Evolutionary conservation across 2,888 invertebrate species (phyloP).

Genomic region (Campoplex nolae): DNA sequence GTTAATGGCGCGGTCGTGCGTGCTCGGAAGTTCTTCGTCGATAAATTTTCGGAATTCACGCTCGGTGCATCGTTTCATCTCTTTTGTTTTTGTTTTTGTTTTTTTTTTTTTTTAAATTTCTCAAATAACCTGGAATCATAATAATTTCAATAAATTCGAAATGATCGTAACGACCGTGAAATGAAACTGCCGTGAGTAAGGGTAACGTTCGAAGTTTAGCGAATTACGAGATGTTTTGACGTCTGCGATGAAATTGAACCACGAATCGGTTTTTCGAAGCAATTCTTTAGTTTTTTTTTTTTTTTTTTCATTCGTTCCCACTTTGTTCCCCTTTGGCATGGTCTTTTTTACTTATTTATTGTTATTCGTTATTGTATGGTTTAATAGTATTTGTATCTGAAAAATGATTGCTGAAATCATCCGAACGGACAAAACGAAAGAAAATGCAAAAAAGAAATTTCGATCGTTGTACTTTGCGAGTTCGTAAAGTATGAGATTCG

Average conservation of each 20-base stretch:
- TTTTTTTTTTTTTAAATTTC: neutral
- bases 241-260: neutral
- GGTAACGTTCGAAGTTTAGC: neutral
- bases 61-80: neutral
- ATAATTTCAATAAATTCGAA: neutral
- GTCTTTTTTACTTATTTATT: too few species aligned
- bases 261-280: neutral
- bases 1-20: constrained; percentile 10
- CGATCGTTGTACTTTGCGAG: too few species aligned
- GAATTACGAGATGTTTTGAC: neutral
- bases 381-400: too few species aligned
- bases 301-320: neutral
- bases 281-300: too few species aligned
- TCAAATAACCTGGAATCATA: neutral
- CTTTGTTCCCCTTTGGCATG: neutral
- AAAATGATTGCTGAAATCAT: neutral
- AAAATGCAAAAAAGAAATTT: neutral
- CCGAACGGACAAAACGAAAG: neutral
- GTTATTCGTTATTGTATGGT: too few species aligned
- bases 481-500: too few species aligned
- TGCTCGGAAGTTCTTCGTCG: constrained; percentile 4
- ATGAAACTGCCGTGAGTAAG: neutral
- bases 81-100: neutral
- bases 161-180: neutral
- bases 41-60: constrained; percentile 17